Evolutionary conservation across 1,140 invertebrate species (phyloP), one percentile per base, ranked within the genome.

Genomic region (Drosophila novamexicana): DNA sequence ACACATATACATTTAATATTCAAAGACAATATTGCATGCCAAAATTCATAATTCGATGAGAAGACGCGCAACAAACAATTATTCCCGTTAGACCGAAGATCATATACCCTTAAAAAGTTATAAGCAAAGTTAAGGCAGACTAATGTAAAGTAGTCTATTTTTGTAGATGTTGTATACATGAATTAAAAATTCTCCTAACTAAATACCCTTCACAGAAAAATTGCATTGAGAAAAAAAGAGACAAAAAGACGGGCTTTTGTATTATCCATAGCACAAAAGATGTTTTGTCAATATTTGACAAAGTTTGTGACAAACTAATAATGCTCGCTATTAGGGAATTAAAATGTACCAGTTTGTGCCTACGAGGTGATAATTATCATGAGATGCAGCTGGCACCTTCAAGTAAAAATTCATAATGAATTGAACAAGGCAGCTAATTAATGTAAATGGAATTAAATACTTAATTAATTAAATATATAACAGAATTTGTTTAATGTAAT

Each of bases 1-100:
- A 81, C 4, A 29, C 22, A 5, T 77, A 63, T 65, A 85, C 77
- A 78, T 66, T 40, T 64, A 58, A 68, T 50, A 69, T 73, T 50
- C 49, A 49, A 34, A 63, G 61, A 64, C 50, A 47, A 18, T 49
- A 63, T 79, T 71, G 37, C 54, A 71, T 64, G 67, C 63, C 39
- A 5, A 5, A 9, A 40, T 9, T 9, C 39, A 12, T 4, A 40
- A 9, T 40, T 2, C 4, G 39, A 40, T 12, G 39, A 9, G 39
- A 40, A 29, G 5, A 29, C 22, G 22, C 22, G 22, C 22, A 29
- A 29, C 22, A 29, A 29, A 22, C 22, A 1, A 22, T 22, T 22
- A 22, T 22, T 22, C 3, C 40, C 14, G 42, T 0, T 44, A 45
- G 14, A 45, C 7, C 14, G 2, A 45, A 29, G 3, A 29, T 3